Percentiles rank a stretch among this genome's conserved stretches.
Evolutionary conservation across 1,140 invertebrate genomes (phyloP).

Genomic region (Zaprionus ghesquierei): DNA sequence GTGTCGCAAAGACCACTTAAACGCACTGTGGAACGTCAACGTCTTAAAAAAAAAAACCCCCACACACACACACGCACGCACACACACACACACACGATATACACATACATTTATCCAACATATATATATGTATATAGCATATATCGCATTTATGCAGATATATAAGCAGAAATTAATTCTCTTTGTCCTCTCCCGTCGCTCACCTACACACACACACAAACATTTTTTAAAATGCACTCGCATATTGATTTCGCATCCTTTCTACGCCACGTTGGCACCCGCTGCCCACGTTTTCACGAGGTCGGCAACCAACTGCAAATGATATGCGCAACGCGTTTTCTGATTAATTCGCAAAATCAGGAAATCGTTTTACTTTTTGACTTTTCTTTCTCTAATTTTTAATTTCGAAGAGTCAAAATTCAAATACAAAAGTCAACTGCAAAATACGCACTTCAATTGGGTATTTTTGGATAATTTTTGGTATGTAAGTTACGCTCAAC

Average conservation of each 20-base stretch:
- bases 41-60: too few relatives aligned
- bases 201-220: background rate
- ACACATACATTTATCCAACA: background rate
- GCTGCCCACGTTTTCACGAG: background rate
- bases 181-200: background rate
- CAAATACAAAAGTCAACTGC: background rate
- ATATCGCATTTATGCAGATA: background rate
- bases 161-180: conserved; percentile 4
- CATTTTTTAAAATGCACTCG: background rate
- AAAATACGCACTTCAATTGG: background rate
- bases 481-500: too few relatives aligned
- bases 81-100: background rate
- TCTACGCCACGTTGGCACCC: conserved; percentile 5
- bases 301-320: conserved; percentile 28
- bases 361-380: background rate
- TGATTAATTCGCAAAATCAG: background rate
- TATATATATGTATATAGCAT: too few relatives aligned
- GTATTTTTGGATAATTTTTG: background rate
- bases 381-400: background rate
- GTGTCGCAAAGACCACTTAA: too few relatives aligned
- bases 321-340: conserved; percentile 11
- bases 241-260: conserved; percentile 16
- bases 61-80: too few relatives aligned
- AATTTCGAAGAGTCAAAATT: background rate
- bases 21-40: too few relatives aligned